Evolutionary conservation across 2,888 invertebrate species (phyloP).

Genomic region (Desoria tigrina): DNA sequence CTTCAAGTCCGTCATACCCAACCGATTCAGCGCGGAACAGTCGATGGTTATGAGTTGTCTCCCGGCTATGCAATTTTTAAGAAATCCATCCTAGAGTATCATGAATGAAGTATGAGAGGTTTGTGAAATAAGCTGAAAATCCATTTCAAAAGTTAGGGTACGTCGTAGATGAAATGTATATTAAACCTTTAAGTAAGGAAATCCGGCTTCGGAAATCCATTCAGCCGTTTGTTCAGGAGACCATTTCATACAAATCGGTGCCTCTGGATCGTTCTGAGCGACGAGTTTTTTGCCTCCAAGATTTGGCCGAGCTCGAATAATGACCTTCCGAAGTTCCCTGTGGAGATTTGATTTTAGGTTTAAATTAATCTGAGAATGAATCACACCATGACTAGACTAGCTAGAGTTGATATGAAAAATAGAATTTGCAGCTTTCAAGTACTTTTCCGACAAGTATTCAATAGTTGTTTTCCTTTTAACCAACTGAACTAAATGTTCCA

Average conservation of each 20-base stretch:
- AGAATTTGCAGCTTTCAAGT: conserved; percentile 9
- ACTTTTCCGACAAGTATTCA: conserved; percentile 43
- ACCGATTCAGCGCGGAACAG: conserved; percentile 44
- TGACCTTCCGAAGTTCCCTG: conserved; percentile 45
- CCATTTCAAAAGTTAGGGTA: neutral
- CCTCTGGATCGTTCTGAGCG: conserved; percentile 33
- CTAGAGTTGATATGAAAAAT: too few species aligned
- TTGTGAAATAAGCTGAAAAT: neutral
- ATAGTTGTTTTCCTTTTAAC: conserved; percentile 28
- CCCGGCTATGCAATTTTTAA: conserved; percentile 44
- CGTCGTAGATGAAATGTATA: too few species aligned
- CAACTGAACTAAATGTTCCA: conserved; percentile 39
- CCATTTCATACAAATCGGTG: conserved; percentile 45
- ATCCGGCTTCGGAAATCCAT: conserved; percentile 41
- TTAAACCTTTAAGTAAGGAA: conserved; percentile 31
- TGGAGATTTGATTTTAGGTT: neutral
- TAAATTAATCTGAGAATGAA: conserved; percentile 13
- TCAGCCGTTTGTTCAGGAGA: conserved; percentile 40
- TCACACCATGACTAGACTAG: too few species aligned
- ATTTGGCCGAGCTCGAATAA: conserved; percentile 37
- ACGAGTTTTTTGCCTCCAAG: conserved; percentile 22
- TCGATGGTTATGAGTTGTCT: conserved; percentile 42
- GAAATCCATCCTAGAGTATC: conserved; percentile 35
- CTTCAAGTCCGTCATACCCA: conserved; percentile 46
- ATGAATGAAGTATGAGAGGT: neutral